These are phyloP conservation scores for Podargus strigoides DNA, from an alignment of 2,797 vertebrate genomes.

Conservation along the genomic window DNA sequence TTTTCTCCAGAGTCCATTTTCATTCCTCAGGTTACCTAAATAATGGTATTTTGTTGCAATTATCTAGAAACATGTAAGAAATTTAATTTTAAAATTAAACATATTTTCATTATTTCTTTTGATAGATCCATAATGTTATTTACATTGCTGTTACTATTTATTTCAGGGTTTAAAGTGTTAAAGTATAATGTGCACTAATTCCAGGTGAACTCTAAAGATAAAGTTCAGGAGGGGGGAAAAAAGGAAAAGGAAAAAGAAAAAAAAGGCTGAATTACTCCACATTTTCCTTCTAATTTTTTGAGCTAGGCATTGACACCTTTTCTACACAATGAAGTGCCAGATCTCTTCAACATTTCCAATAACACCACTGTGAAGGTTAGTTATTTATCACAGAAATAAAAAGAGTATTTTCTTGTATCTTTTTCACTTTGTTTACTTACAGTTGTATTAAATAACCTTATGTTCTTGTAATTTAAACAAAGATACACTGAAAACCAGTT, in stretches of 20 bases:
- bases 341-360: not conserved
- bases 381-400: not conserved
- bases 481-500: not conserved
- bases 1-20: not conserved
- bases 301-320: not conserved
- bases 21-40: not conserved
- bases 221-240: not conserved
- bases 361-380: not conserved
- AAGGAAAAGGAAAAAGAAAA: too few relatives aligned
- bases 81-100: not conserved
- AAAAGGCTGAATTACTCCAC: not conserved
- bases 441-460: not conserved
- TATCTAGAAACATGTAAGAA: not conserved
- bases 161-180: not conserved
- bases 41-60: not conserved
- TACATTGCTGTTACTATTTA: not conserved
- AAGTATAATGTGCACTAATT: not conserved
- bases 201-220: not conserved
- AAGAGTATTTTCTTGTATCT: not conserved
- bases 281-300: not conserved
- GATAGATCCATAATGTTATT: not conserved
- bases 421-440: not conserved
- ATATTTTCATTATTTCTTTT: not conserved
- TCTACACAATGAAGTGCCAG: not conserved
- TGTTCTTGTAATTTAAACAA: not conserved